Evolutionary conservation across 2,888 invertebrate genomes (phyloP).

Genomic region (Drosophila incognita): DNA sequence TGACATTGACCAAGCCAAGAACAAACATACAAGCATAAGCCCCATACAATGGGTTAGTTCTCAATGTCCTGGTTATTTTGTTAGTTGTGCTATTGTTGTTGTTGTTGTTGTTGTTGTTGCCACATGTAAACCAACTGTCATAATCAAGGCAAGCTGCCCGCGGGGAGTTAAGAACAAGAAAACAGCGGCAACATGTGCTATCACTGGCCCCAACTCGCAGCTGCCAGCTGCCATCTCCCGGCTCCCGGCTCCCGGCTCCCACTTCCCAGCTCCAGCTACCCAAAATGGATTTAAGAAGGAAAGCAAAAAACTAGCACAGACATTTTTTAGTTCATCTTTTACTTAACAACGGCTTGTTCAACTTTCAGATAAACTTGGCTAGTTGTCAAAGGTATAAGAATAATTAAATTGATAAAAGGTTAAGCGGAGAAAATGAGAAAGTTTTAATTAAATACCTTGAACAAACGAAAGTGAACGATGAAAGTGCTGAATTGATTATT

Average conservation of each 20-base stretch:
- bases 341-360: slow-evolving; percentile 11
- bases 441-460: neutral
- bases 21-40: slow-evolving; percentile 23
- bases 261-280: neutral
- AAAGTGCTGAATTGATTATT: neutral
- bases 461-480: neutral
- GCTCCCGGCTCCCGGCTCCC: neutral
- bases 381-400: neutral
- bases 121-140: slow-evolving; percentile 72
- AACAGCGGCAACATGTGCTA: slow-evolving; percentile 58
- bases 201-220: slow-evolving; percentile 23
- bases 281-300: slow-evolving; percentile 19
- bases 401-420: neutral
- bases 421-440: neutral
- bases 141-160: slow-evolving; percentile 75
- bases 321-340: slow-evolving; percentile 31
- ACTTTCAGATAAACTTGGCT: slow-evolving; percentile 3
- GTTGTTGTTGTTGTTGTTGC: slow-evolving; percentile 33
- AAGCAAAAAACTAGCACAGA: slow-evolving; percentile 18
- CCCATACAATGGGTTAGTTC: slow-evolving; percentile 50
- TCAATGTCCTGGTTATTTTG: slow-evolving; percentile 19
- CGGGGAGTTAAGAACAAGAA: slow-evolving; percentile 55
- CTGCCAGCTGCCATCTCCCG: neutral
- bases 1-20: slow-evolving; percentile 67
- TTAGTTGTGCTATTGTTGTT: slow-evolving; percentile 24